Evolutionary conservation across 2,797 vertebrate species (phyloP), one percentile per base, ranked within the genome.

Genomic region (Acrocephalus scirpaceus): DNA sequence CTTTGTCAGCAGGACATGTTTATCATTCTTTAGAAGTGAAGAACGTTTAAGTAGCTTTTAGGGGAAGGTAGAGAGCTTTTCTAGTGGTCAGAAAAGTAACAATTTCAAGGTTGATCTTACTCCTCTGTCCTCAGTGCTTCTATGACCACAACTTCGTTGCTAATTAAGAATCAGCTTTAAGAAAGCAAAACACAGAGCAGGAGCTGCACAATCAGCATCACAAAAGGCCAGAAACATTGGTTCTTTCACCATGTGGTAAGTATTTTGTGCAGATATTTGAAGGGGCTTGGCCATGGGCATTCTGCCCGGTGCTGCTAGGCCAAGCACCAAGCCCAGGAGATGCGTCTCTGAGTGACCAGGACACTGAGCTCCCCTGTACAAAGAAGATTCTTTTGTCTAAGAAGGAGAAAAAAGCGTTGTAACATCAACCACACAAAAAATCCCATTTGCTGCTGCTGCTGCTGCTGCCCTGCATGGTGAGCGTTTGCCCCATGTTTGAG

Each of bases 391-490:
- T 23, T 23, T 91, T 45, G 10, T 57, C 50, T 75, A 42, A 57
- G 57, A 18, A 26, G 27, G 34, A 84, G 17, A 11, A 76, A 75
- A 85, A 65, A 50, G 8, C 3, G 0, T 54, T 34, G 13, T 76
- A 70, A 47, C 32, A 50, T 50, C 5, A 1, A 47, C 23, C 21
- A 20, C 25, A 26, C 36, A 40, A 66, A 16, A 83, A 86, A 27
- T 44, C 40, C 11, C 56, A 17, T 48, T 27, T 65, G 9, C 34
- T 32, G 9, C 50, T 62, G 54, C 36, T 62, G 54, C 36, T 23
- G 60, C 32, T 77, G 72, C 51, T 20, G 48, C 36, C 73, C 44
- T 66, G 36, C 2, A 2, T 0, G 0, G 25, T 48, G 14, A 65
- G 32, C 5, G 0, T 62, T 4, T 1, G 26, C 25, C 32, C 22